A percentile compares a stretch with the other conserved stretches of the same genome.
phyloP scores from a whole-genome alignment of 2,797 vertebrate species.

The Acanthis flammea region DNA sequence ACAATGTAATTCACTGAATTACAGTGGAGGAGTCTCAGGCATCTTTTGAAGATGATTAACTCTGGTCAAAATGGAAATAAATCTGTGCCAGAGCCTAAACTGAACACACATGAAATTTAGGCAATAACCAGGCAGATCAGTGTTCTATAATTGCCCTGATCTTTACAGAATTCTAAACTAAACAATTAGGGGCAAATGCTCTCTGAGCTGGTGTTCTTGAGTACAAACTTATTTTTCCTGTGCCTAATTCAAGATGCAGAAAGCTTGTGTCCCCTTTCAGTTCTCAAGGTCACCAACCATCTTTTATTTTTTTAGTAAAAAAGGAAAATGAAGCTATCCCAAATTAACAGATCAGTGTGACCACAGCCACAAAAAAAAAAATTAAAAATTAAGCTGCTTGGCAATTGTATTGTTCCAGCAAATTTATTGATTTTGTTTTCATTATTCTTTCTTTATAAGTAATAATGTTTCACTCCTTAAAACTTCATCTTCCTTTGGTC shows the following conservation, averaged over 20 bases:
- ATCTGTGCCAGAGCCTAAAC: neutral
- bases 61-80: neutral
- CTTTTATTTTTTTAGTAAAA: neutral
- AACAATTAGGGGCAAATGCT: neutral
- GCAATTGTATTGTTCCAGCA: neutral
- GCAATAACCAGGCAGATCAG: neutral
- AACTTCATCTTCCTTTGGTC: neutral
- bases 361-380: neutral
- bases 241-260: neutral
- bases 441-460: neutral
- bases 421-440: neutral
- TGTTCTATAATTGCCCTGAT: neutral
- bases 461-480: neutral
- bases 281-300: neutral
- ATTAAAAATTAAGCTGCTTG: neutral
- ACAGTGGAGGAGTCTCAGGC: neutral
- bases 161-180: neutral
- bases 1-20: neutral
- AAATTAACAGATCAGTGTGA: neutral
- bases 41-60: neutral
- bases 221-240: neutral
- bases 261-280: neutral
- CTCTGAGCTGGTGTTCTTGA: neutral
- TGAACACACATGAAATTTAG: neutral
- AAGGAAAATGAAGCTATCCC: neutral